Percentiles rank a stretch among this genome's conserved stretches.
These are phyloP conservation scores for Megaceryle maxima DNA, from an alignment of 2,113 vertebrate genomes.

Conservation along the genomic window DNA sequence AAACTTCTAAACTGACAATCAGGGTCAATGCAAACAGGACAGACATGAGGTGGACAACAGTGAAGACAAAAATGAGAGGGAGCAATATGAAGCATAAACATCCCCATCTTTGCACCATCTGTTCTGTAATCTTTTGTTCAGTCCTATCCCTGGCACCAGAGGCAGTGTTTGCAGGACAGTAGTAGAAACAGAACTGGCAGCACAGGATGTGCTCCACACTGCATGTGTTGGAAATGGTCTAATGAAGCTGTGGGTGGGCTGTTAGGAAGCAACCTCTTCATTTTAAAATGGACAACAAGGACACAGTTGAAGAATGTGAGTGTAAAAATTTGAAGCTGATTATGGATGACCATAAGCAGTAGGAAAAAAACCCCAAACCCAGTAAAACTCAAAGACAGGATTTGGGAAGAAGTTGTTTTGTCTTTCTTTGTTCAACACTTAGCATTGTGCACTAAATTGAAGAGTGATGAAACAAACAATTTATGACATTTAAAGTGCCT, in stretches of 20 bases:
- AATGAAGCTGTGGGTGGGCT: neutral
- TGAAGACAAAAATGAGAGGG: neutral
- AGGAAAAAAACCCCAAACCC: rapidly evolving
- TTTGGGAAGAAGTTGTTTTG: neutral
- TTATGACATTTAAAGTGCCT: neutral
- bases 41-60: neutral
- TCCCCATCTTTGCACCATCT: neutral
- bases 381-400: neutral
- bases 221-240: neutral
- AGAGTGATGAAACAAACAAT: neutral
- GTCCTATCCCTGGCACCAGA: neutral
- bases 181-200: neutral
- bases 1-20: neutral
- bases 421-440: neutral
- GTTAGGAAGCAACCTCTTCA: neutral
- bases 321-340: neutral
- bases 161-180: neutral
- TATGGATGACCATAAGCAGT: neutral
- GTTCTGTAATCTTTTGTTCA: neutral
- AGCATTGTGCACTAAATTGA: neutral
- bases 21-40: neutral
- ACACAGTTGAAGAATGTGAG: neutral
- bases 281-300: neutral
- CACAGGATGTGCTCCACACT: neutral
- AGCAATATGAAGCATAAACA: neutral